Base-by-base conservation (phyloP, 1,140 invertebrate species). In the Halesus radiatus region DNA sequence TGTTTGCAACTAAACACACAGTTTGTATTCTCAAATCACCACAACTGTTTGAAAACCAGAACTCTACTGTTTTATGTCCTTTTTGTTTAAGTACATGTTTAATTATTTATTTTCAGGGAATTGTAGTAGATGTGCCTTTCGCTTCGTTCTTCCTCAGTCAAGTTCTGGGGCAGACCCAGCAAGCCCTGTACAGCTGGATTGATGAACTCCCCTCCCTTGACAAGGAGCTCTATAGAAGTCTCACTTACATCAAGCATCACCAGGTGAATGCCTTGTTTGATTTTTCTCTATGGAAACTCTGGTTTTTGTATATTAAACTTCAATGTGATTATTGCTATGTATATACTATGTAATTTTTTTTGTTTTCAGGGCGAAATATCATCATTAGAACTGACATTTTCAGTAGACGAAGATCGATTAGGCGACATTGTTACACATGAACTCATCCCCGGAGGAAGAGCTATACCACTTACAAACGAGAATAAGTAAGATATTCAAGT, bases 91-190 rank as follows among this genome's bases (percentile, higher is more conserved):
- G n/a, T n/a, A 45, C 37, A 45, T 45, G 32, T 8, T 37, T 37
- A 8, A 37, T 37, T 10, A 72, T 20, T 84, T 84, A 78, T 84
- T 89, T 87, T 1, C 86, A 96, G 94, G 97, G 98, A n/a, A 99
- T 99, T 80, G 97, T 99, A 20, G 96, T 99, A 5, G 98, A 99
- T 89, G 97, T 99, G 74, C 98, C 98, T 20, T 99, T 99, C 87
- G 98, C 99, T 0, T 97, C 98, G 32, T 99, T 99, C 87, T 99
- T 99, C 88, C 92, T 99, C 5, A 98, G 96, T 82, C 98, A 99
- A 90, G 95, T 99, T 78, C 90, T 99, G 23, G 97, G 97, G 0
- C 96, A 98, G 88, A 96, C 96, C n/a, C 95, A 97, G 80, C 95
- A 95, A 85, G 94, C 95, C 13, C 90, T 97, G 1, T 99, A 99